These are phyloP conservation scores for Syncerus caffer DNA, from an alignment of 2,797 vertebrate species.

Conservation along the genomic window DNA sequence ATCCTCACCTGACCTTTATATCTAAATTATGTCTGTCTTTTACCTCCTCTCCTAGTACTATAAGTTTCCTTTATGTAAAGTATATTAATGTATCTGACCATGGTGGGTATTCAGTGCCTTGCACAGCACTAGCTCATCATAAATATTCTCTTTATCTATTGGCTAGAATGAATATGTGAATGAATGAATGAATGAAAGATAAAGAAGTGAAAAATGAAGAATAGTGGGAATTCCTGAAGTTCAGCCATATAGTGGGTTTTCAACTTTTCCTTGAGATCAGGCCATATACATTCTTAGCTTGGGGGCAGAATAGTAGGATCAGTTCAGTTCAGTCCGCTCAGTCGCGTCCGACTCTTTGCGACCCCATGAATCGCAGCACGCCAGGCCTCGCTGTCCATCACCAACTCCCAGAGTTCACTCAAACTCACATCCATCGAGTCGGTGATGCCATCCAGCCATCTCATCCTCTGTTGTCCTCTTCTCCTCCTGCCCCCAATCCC, in stretches of 20 bases:
- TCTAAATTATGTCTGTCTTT: not conserved
- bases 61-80: not conserved
- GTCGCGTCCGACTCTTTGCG: fast-evolving
- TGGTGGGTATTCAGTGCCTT: not conserved
- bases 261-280: not conserved
- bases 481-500: too few relatives aligned
- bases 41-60: not conserved
- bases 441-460: too few relatives aligned
- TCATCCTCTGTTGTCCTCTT: too few relatives aligned
- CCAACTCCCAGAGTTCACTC: too few relatives aligned
- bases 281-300: not conserved
- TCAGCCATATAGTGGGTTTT: not conserved
- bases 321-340: too few relatives aligned
- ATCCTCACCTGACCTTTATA: not conserved
- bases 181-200: not conserved
- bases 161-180: not conserved
- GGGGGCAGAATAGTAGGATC: not conserved
- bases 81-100: not conserved
- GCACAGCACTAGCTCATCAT: too few relatives aligned
- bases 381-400: too few relatives aligned
- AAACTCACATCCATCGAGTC: fast-evolving
- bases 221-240: not conserved
- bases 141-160: not conserved
- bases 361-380: fast-evolving
- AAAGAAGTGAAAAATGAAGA: not conserved